Evolutionary conservation across 2,797 vertebrate genomes (phyloP).

Genomic region (Sebastes hubbsi): DNA sequence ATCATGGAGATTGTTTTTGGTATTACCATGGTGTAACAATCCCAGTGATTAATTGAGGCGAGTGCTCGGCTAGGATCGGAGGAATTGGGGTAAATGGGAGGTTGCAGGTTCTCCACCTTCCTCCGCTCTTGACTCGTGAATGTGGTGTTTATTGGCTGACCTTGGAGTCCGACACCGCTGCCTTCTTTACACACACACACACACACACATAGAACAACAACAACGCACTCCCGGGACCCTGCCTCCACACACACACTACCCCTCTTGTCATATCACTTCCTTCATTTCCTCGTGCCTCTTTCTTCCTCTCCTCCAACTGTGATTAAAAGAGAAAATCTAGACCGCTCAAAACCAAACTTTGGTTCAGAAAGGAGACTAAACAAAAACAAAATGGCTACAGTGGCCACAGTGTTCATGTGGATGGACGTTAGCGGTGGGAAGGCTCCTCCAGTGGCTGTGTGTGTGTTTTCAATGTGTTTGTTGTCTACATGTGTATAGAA

Average conservation of each 20-base stretch:
- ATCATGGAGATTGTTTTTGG: constrained; percentile 84
- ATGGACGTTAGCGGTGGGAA: constrained; percentile 49
- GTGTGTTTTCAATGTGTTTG: constrained; percentile 58
- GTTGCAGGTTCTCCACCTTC: constrained; percentile 32
- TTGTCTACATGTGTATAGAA: constrained; percentile 66
- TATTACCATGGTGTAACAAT: constrained; percentile 77
- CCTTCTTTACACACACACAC: constrained; percentile 25
- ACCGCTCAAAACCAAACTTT: constrained; percentile 50
- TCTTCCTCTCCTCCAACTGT: constrained; percentile 66
- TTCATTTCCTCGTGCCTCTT: constrained; percentile 63
- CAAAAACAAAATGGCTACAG: constrained; percentile 72
- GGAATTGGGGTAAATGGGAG: constrained; percentile 7
- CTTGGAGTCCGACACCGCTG: constrained; percentile 62
- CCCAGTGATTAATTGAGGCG: constrained; percentile 77
- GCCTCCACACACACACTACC: constrained; percentile 55
- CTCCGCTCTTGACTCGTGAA: constrained; percentile 48
- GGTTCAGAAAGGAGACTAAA: constrained; percentile 49
- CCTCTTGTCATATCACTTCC: constrained; percentile 62
- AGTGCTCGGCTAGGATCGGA: constrained; percentile 40
- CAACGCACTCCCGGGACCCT: constrained; percentile 48
- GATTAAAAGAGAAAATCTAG: constrained; percentile 67
- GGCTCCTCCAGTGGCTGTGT: constrained; percentile 31
- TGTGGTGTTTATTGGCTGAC: constrained; percentile 71
- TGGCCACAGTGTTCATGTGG: constrained; percentile 49
- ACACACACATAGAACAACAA: constrained; percentile 9